Evolutionary conservation across 2,888 invertebrate genomes (phyloP), one percentile per base, ranked within the genome.

Genomic region (Calameuta idolon): DNA sequence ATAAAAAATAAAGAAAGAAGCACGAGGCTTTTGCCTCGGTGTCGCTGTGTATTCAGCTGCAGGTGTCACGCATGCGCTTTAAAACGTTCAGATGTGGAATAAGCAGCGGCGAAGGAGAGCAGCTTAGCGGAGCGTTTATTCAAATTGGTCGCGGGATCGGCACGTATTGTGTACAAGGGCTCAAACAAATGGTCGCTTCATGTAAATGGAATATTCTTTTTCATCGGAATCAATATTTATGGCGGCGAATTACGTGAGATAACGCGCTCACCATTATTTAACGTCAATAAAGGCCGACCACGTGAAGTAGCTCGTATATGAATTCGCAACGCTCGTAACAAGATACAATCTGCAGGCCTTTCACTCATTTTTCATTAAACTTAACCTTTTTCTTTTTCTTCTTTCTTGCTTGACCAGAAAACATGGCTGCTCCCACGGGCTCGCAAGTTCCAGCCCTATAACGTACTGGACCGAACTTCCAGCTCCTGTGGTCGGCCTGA

Each of bases 81-180:
- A 55, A 55, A 55, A 55, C 23, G 55, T 55, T 23, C 9, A 55
- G 23, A 55, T 55, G 55, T 55, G 23, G 9, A 55, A 55, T 55
- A 55, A 55, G 55, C 55, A 15, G 23, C 55, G 55, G 23, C 2
- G 23, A 55, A 34, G 12, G 74, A 33, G 34, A 34, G 31, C 12
- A 76, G 77, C 55, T 34, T 86, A 85, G 83, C 84, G 84, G 85
- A 83, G 83, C 81, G 84, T 85, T 86, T 85, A 85, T 85, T 85
- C 85, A 86, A 85, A 85, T 86, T 83, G 80, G 69, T 79, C 79
- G 81, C 85, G 85, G 82, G 80, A 81, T 35, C 30, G 69, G 71
- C 74, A 68, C 80, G 78, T 76, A 75, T 69, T 76, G 74, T 34
- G 74, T 34, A 34, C 74, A 34, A 74, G 74, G 35, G 74, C 55